A percentile compares a stretch with the other conserved stretches of the same genome.
Evolutionary conservation across 2,113 vertebrate genomes (phyloP).

Genomic region (Ictalurus furcatus): DNA sequence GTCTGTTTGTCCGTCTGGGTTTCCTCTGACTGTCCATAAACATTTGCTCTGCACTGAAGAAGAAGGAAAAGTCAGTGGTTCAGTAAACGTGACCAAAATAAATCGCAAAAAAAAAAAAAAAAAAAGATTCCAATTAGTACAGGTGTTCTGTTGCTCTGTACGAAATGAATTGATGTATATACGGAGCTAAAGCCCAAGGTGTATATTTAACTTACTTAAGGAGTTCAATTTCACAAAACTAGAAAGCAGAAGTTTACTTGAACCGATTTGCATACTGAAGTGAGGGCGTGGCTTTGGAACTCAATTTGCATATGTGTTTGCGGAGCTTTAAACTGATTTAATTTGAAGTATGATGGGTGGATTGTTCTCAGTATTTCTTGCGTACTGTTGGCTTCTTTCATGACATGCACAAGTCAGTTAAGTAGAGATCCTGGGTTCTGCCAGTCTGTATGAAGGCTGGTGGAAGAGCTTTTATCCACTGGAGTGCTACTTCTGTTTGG

Average conservation of each 20-base stretch:
- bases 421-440: not conserved
- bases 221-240: too few species aligned
- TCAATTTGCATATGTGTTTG: not conserved
- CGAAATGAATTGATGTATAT: not conserved
- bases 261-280: too few species aligned
- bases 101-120: too few species aligned
- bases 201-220: too few species aligned
- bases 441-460: not conserved
- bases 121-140: too few species aligned
- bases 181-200: too few species aligned
- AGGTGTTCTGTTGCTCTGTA: too few species aligned
- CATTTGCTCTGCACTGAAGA: not conserved
- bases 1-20: not conserved
- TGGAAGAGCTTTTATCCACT: too few species aligned
- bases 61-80: too few species aligned
- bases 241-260: not conserved
- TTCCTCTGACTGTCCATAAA: not conserved
- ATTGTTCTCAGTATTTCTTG: not conserved
- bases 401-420: not conserved
- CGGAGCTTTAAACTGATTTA: not conserved
- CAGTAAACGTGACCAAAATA: too few species aligned
- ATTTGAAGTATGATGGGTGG: not conserved
- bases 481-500: too few species aligned
- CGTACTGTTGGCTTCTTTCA: not conserved
- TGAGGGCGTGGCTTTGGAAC: not conserved